Evolutionary conservation across 35 echinoderm and acorn worm species (phyloP), one percentile per base, ranked within the genome.

Genomic region (Lytechinus variegatus): DNA sequence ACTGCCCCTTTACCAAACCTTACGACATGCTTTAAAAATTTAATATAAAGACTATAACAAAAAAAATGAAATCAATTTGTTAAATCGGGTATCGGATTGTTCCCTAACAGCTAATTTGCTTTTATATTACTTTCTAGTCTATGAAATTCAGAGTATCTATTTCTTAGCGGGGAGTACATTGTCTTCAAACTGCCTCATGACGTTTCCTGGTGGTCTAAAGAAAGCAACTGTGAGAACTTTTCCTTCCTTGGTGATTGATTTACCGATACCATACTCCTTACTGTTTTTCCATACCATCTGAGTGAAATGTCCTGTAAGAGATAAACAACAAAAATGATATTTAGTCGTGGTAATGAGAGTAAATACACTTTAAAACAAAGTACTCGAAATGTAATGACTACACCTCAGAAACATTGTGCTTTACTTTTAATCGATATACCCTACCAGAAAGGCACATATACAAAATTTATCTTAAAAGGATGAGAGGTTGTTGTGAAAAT

Each of bases 191-290:
- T 95, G 94, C 27, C 87, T 86, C 98, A 96, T 98, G 28, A 98
- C 97, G 95, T 99, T 99, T 9, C 98, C 98, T 14, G 98, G 96
- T 55, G 97, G 98, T 79, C 96, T 89, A 91, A 98, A 99, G 95
- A 98, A 98, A 0, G 95, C 98, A 6, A 99, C 98, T 4, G 97
- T 88, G 28, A 99, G 96, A 7, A 99, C 98, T 54, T 98, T 98
- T 8, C 98, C 98, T 96, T 97, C 96, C 72, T 96, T 98, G 19
- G 98, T 97, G 92, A 98, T 97, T 0, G 97, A 95, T 89, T 99
- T 99, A 6, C 98, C 98, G 13, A 97, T 97, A 12, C 97, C 98
- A 53, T 98, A 97, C 92, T 99, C 98, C 90, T 97, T 95, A 54
- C 93, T 96, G 92, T 91, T 95, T 51, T 98, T 98, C 98, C 97